A percentile compares a stretch with the other conserved stretches of the same genome.
Conservation (phyloP, 2,113 vertebrate genomes). For the Rhegmatorhina hoffmannsi region DNA sequence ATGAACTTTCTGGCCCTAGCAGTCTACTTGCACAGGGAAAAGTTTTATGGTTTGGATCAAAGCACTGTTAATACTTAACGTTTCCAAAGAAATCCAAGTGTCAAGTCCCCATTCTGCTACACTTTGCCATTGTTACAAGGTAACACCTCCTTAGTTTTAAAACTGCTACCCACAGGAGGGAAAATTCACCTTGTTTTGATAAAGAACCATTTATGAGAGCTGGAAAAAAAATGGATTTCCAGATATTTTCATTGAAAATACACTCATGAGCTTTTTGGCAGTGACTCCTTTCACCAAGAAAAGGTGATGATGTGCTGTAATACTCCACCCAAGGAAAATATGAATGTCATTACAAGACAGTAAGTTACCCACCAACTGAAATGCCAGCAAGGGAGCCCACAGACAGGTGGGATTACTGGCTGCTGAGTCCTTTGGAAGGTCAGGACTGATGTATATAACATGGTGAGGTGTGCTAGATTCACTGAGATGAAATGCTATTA, state of each 20-base stretch:
- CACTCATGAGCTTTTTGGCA: background rate
- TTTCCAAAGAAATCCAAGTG: background rate
- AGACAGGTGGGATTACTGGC: background rate
- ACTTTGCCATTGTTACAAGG: background rate
- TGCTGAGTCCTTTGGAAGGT: background rate
- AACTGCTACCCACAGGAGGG: background rate
- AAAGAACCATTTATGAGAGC: background rate
- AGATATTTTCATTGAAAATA: background rate
- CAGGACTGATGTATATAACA: background rate
- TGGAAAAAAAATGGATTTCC: background rate
- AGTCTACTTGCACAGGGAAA: background rate
- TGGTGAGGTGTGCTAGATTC: background rate
- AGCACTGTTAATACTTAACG: slow-evolving; percentile 28
- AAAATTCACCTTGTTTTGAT: background rate
- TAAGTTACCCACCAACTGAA: background rate
- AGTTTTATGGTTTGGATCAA: slow-evolving; percentile 16
- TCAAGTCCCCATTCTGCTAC: background rate
- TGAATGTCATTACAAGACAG: background rate
- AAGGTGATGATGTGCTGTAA: background rate
- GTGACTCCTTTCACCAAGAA: background rate
- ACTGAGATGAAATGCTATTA: background rate
- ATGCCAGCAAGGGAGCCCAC: background rate
- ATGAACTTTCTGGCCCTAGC: background rate
- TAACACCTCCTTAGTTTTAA: background rate
- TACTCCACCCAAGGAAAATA: background rate